Percentiles rank a stretch among this genome's conserved stretches.
phyloP scores from a whole-genome alignment of 1,140 invertebrate genomes.

The Temnothorax curvispinosus region DNA sequence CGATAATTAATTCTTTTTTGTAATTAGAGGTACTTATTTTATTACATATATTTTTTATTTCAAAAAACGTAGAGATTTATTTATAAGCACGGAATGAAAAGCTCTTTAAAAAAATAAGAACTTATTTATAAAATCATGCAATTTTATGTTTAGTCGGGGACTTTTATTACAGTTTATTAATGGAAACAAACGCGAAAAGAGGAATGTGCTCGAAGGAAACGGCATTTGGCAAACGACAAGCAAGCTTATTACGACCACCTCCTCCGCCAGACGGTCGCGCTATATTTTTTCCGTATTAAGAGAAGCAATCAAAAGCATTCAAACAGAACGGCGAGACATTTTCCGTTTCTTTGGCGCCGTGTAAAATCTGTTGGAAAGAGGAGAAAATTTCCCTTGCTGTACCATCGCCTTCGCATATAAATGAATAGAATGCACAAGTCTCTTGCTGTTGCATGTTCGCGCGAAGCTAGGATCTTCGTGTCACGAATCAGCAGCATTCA shows the following conservation, averaged over 20 bases:
- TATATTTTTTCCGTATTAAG: conserved; percentile 57
- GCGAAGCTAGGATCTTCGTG: not conserved
- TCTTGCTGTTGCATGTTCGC: conserved; percentile 22
- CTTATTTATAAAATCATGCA: not conserved
- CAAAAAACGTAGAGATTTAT: not conserved
- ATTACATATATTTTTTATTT: not conserved
- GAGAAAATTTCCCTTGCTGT: conserved; percentile 19
- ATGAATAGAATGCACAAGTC: conserved; percentile 47
- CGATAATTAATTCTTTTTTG: no score
- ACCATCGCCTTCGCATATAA: conserved; percentile 40
- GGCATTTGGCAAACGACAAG: conserved; percentile 44
- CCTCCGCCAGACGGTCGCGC: conserved; percentile 19
- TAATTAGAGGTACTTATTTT: not conserved
- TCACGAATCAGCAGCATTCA: not conserved
- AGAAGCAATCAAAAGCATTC: conserved; percentile 60
- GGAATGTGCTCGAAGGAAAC: not conserved
- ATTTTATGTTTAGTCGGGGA: not conserved
- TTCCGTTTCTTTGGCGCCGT: conserved; percentile 50
- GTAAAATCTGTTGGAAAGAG: conserved; percentile 19
- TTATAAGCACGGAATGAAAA: not conserved
- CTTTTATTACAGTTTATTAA: conserved; percentile 42
- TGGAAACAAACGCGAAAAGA: conserved; percentile 31
- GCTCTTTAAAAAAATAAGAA: not conserved
- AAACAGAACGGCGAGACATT: conserved; percentile 31
- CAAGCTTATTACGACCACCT: conserved; percentile 40